Evolutionary conservation across 2,888 invertebrate genomes (phyloP), one percentile per base, ranked within the genome.

Genomic region (Pardosa pseudoannulata): DNA sequence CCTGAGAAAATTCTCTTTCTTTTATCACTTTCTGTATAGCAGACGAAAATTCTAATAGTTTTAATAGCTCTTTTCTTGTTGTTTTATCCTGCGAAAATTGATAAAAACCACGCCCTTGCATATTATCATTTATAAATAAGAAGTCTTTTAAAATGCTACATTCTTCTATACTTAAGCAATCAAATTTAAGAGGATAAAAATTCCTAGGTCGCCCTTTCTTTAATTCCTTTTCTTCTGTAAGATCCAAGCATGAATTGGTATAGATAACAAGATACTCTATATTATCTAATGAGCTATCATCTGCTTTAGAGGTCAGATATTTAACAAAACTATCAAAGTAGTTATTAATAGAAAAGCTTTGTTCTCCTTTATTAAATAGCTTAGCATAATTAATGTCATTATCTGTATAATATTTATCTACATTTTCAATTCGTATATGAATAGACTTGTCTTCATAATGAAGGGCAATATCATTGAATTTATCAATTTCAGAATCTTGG

Each of bases 241-340:
- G 41, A 27, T 27, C 71, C 71, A 71, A 71, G 1, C 41, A 13
- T 71, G 71, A 71, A 71, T 71, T 71, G 19, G 71, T 71, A 41
- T 71, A 71, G 71, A 71, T 23, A 71, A 23, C 16, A 41, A 71
- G 41, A 71, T 71, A 71, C 23, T 71, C 71, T 23, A 71, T 23
- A 71, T 71, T 71, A 71, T 41, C 6, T 65, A 65, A 71, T 39
- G 23, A 39, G 27, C 36, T 19, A 75, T 65, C 39, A 36, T 36
- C 36, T 67, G 16, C 16, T 67, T 67, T 67, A 67, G 65, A 76
- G 23, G 46, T 76, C 29, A 76, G 67, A 46, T 76, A 46, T 71
- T 71, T 71, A 71, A 71, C 71, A 71, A 71, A 71, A 71, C 71
- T 71, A 71, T 71, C 39, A 71, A 71, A 71, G 68, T 68, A 68